A percentile compares a stretch with the other conserved stretches of the same genome.
These are phyloP conservation scores for Asbolus verrucosus DNA, from an alignment of 1,140 invertebrate genomes.

Conservation along the genomic window DNA sequence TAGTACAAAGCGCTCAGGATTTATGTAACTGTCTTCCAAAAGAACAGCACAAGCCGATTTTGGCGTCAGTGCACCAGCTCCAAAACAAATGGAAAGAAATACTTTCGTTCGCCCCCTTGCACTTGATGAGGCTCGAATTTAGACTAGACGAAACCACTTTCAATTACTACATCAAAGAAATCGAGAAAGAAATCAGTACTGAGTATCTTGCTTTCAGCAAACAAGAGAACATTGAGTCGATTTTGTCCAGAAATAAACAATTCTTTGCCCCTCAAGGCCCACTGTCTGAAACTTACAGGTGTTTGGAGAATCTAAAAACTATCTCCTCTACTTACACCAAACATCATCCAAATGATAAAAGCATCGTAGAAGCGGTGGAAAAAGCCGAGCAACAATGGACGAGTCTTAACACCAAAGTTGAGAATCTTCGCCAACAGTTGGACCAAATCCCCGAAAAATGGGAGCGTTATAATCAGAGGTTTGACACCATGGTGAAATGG, in stretches of 20 bases:
- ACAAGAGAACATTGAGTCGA: conserved; percentile 83
- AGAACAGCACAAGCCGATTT: conserved; percentile 75
- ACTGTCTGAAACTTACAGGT: conserved; percentile 78
- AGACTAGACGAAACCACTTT: conserved; percentile 87
- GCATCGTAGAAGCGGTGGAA: conserved; percentile 73
- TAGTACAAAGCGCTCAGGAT: conserved; percentile 83
- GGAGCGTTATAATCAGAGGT: conserved; percentile 86
- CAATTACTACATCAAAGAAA: conserved; percentile 85
- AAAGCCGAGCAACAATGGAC: conserved; percentile 82
- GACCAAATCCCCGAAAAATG: conserved; percentile 91
- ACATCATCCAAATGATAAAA: conserved; percentile 74
- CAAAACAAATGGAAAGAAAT: conserved; percentile 85
- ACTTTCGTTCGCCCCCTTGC: conserved; percentile 81
- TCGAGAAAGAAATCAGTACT: conserved; percentile 88
- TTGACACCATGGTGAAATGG: conserved; percentile 88
- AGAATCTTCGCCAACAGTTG: conserved; percentile 79
- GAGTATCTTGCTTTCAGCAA: conserved; percentile 88
- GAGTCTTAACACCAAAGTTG: conserved; percentile 75
- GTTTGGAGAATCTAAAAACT: conserved; percentile 81
- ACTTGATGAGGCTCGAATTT: conserved; percentile 91
- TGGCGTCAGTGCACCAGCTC: conserved; percentile 77
- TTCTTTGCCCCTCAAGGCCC: conserved; percentile 80
- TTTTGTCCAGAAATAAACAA: conserved; percentile 82
- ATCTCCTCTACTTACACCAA: conserved; percentile 75
- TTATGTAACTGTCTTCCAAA: conserved; percentile 77